Base-by-base conservation (phyloP, 2,888 invertebrate species). In the Bruchidius siliquastri region DNA sequence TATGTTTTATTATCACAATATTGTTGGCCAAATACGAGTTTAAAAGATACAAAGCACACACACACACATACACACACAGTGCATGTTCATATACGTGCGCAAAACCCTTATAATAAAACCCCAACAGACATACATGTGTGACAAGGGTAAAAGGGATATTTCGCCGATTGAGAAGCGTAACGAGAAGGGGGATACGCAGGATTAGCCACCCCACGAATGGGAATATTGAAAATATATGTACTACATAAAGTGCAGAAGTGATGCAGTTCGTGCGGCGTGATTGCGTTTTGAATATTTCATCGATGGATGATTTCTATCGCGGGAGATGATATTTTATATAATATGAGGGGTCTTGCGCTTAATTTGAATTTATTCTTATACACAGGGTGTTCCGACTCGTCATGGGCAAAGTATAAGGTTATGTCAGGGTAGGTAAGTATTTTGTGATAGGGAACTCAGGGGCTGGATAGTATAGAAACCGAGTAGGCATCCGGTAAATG, bases 71-170 rank as follows among this genome's bases (percentile, higher is more conserved):
- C n/a, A n/a, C n/a, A n/a, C n/a, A n/a, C n/a, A n/a, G n/a, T n/a
- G n/a, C n/a, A n/a, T n/a, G 26, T 26, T 8, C 26, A 26, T 26
- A 26, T 26, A 26, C 26, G 26, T 49, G 49, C 49, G 49, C 49
- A 8, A 49, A 49, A 13, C 49, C 49, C 8, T 49, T 18, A 13
- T 49, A 49, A n/a, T 13, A 18, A 49, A 49, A 49, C 49, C 49
- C 18, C 6, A 13, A 49, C 49, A 49, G 6, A 26, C 8, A 71
- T 71, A 72, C 77, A 77, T 78, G 79, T 79, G 79, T 79, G 79
- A 78, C 77, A 79, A 69, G 70, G 74, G 76, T 76, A 77, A 78
- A 77, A 74, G 78, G 77, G 73, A 76, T 72, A 77, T 78, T 77
- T 77, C 73, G 70, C 71, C 72, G 74, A 13, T 49, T 49, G 49